Evolutionary conservation across 37 sponge, comb jelly and placozoan species (phyloP), one percentile per base, ranked within the genome.

Genomic region (Lycopodina hypogea): DNA sequence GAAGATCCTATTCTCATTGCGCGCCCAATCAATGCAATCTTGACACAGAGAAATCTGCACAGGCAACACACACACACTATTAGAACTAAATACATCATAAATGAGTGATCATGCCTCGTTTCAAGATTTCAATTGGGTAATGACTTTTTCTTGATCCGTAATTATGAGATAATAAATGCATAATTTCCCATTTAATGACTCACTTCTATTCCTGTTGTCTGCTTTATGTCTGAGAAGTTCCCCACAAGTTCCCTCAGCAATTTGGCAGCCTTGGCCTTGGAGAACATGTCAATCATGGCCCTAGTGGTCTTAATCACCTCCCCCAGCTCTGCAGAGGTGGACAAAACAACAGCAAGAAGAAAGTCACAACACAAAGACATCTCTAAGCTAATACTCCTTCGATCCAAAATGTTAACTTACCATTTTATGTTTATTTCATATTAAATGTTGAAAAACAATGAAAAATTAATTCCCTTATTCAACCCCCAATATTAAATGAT

Each of bases 211-310:
- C 86, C 89, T 0, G 93, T 87, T 11, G 84, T 18, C 22, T 85
- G 61, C 15, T 84, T 75, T 86, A 95, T 90, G 74, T 91, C 83
- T 32, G 95, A 86, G 72, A 93, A 98, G 22, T 42, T 72, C 61
- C 95, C 96, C 40, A 98, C 94, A 41, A 95, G 72, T 39, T 95
- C 96, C 36, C 92, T 58, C 21, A 98, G 90, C 29, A 98, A 68
- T 76, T 95, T 98, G 59, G 96, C 96, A 1, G 99, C 94, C 64
- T 98, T 98, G 3, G 96, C 96, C 80, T 98, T 98, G 63, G 96
- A 88, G 81, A 93, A 90, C 22, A 84, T 41, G 33, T 78, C 67
- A 1, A 98, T 77, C 66, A 87, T 84, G 1, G 61, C 78, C 22
- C 92, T 64, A 14, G 87, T 82, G 3, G 64, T 61, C 56, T 77